Base-by-base conservation (phyloP, 2,113 vertebrate species). In the Mandrillus leucophaeus region DNA sequence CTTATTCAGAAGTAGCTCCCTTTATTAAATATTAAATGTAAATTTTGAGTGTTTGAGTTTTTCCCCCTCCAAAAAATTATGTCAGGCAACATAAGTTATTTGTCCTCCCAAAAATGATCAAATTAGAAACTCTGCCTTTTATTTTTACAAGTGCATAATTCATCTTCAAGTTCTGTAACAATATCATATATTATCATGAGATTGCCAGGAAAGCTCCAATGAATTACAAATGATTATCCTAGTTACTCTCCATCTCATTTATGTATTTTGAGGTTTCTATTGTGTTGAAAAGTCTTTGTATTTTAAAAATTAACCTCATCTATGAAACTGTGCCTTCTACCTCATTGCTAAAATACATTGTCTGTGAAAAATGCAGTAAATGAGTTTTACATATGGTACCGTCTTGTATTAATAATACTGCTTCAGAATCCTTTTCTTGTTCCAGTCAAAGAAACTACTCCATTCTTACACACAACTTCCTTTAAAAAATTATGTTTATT, bases 81-180 rank as follows among this genome's bases (percentile, higher is more conserved):
- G 3, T 35, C 52, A 64, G 27, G 17, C 43, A 80, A 84, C 5
- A 43, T 10, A 94, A 86, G 30, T 10, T 2, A 84, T 40, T 48
- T 87, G 6, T 90, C 32, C n/a, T 93, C 48, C 50, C 4, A 66
- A 13, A 90, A 87, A 48, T 43, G 61, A 95, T 76, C 22, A 57
- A 57, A 13, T 73, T 73, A 9, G 20, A 93, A 84, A 4, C 4
- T 7, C 30, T 93, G 3, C 1, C 3, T 78, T 96, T 90, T 86
- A 70, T 76, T 93, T 84, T 86, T 14, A 32, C 27, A 92, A 92
- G 72, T 70, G 10, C 27, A 72, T 40, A 93, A 94, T 94, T 70
- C 10, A 81, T 76, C 22, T 25, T 88, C 64, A 72, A 96, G 6
- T 75, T 87, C 16, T 45, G 32, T 57, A 86, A 66, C 27, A 64